phyloP scores from a whole-genome alignment of 2,888 invertebrate species.

The Achlya flavicornis region DNA sequence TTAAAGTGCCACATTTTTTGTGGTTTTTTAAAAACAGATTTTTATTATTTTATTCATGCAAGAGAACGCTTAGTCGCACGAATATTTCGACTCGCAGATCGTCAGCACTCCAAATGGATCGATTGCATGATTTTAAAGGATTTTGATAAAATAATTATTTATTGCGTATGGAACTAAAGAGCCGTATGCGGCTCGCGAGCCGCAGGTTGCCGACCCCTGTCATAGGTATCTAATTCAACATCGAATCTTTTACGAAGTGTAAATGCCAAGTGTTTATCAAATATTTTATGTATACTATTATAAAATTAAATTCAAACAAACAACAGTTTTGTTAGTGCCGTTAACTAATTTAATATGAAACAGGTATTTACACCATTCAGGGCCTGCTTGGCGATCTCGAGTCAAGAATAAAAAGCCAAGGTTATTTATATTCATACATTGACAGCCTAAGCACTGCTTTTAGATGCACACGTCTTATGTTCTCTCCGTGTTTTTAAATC shows the following conservation, averaged over 20 bases:
- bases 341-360: constrained; percentile 80
- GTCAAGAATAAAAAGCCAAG: constrained; percentile 77
- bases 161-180: too few relatives aligned
- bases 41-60: too few relatives aligned
- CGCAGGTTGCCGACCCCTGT: too few relatives aligned
- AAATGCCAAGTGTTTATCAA: background rate
- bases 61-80: too few relatives aligned
- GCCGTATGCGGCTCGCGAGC: too few relatives aligned
- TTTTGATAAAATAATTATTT: too few relatives aligned
- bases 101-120: too few relatives aligned
- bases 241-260: background rate
- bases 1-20: too few relatives aligned
- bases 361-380: constrained; percentile 82
- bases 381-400: constrained; percentile 81
- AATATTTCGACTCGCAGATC: too few relatives aligned
- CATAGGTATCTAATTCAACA: too few relatives aligned
- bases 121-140: too few relatives aligned
- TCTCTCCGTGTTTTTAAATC: constrained; percentile 43
- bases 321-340: constrained; percentile 60
- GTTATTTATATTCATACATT: constrained; percentile 61
- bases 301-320: background rate
- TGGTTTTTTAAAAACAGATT: too few relatives aligned
- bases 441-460: constrained; percentile 55
- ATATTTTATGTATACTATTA: background rate
- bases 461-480: constrained; percentile 63